Evolutionary conservation across 1,140 invertebrate genomes (phyloP), one percentile per base, ranked within the genome.

Genomic region (Kradibia gibbosae): DNA sequence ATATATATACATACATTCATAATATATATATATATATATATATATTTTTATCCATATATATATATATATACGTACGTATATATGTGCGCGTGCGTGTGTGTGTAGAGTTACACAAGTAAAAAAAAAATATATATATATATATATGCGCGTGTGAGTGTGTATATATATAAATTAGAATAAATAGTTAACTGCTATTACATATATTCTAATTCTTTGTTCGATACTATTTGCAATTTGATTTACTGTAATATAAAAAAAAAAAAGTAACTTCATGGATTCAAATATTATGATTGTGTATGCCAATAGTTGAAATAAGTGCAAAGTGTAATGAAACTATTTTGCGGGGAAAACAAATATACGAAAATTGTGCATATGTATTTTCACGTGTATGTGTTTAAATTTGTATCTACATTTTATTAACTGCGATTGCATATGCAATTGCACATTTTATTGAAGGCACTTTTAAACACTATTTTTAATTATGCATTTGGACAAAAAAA

Each of bases 401-500:
- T n/a, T 67, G 62, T 67, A 39, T 67, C 34, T 22, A 39, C n/a
- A 67, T 39, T 39, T 67, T 67, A 39, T 39, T 50, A 72, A 25
- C 42, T 28, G 20, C 10, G 20, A 5, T 3, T 74, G 28, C 50
- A 34, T 36, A 74, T 48, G 25, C 11, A 36, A 22, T 48, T 4
- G 13, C 25, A 74, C 36, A 0, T 74, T 15, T 4, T 55, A 55
- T 22, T 7, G 20, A 34, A 34, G 22, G 13, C 34, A 36, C 20
- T 48, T 45, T 67, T 39, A 1, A 39, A 67, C 36, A 39, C 4
- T 13, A 1, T n/a, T 10, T 67, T 48, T 36, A 53, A 74, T 20
- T 36, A 74, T 74, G 72, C 72, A 74, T 74, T 74, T 74, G 45
- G 72, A 74, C 31, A 74, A 74, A 55, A 74, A 74, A 31, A 50